These are phyloP conservation scores for Laterallus jamaicensis DNA, from an alignment of 2,113 vertebrate species.

Conservation along the genomic window DNA sequence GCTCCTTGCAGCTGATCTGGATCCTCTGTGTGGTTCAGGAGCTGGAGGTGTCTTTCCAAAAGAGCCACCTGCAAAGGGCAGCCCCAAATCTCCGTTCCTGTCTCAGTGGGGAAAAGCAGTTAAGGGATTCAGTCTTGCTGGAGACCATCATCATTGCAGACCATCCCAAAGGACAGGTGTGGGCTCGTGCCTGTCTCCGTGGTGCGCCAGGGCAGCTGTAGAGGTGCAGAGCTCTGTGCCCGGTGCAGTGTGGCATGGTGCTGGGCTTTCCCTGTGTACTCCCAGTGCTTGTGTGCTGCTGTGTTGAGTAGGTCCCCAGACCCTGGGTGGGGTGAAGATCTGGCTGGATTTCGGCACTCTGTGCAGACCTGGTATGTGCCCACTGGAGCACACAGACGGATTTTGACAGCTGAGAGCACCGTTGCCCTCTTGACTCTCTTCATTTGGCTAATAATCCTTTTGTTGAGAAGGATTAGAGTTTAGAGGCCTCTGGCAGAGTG, in stretches of 20 bases:
- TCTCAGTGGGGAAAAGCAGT: not conserved
- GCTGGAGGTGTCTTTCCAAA: not conserved
- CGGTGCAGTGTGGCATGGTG: accelerated
- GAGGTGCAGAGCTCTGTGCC: not conserved
- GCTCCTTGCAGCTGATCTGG: not conserved
- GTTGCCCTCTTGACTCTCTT: not conserved
- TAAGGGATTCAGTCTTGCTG: not conserved
- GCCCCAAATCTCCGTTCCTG: not conserved
- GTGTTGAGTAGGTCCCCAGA: accelerated
- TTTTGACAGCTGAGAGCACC: not conserved
- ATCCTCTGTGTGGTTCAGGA: not conserved
- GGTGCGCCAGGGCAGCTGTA: not conserved
- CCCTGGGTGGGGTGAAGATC: not conserved
- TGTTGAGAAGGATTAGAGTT: conserved; percentile 46
- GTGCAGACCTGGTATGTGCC: not conserved
- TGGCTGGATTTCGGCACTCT: not conserved
- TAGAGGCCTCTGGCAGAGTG: conserved; percentile 32
- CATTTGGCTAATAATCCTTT: conserved; percentile 53
- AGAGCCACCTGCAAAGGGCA: not conserved
- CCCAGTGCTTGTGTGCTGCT: accelerated
- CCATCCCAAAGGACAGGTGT: not conserved
- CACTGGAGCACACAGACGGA: not conserved
- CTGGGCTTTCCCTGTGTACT: not conserved
- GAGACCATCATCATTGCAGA: accelerated
- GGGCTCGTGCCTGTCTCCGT: accelerated